phyloP scores from a whole-genome alignment of 2,888 invertebrate species.

The Chrysodeixis includens region DNA sequence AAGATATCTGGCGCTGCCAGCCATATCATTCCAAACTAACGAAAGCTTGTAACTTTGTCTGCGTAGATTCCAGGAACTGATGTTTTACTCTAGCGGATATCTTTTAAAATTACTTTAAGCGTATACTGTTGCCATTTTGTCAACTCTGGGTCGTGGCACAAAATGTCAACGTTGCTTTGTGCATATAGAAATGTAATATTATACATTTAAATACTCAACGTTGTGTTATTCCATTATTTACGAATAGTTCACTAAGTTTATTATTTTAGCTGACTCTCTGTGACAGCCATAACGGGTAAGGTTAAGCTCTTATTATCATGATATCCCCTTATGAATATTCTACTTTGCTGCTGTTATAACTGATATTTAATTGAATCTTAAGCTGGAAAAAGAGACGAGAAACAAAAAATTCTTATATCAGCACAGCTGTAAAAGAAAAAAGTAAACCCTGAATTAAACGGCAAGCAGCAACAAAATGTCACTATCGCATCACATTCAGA shows the following conservation, averaged over 20 bases:
- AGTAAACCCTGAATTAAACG: slow-evolving; percentile 13
- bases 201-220: no score
- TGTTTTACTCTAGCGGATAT: background rate
- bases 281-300: background rate
- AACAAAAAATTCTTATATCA: background rate
- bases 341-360: no score
- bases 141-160: background rate
- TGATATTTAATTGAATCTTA: no score
- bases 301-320: background rate
- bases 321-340: background rate
- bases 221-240: background rate
- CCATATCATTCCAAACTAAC: slow-evolving; percentile 33
- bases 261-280: background rate
- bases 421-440: no score
- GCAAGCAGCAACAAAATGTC: slow-evolving; percentile 33
- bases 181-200: background rate
- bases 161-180: background rate
- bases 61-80: slow-evolving; percentile 13
- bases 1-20: slow-evolving; percentile 39
- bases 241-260: background rate
- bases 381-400: no score
- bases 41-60: slow-evolving; percentile 29
- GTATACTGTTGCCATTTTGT: background rate
- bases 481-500: slow-evolving; percentile 37
- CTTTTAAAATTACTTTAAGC: background rate